Percentiles rank a stretch among this genome's conserved stretches.
Evolutionary conservation across 2,113 vertebrate genomes (phyloP).

Genomic region (Scomber japonicus): DNA sequence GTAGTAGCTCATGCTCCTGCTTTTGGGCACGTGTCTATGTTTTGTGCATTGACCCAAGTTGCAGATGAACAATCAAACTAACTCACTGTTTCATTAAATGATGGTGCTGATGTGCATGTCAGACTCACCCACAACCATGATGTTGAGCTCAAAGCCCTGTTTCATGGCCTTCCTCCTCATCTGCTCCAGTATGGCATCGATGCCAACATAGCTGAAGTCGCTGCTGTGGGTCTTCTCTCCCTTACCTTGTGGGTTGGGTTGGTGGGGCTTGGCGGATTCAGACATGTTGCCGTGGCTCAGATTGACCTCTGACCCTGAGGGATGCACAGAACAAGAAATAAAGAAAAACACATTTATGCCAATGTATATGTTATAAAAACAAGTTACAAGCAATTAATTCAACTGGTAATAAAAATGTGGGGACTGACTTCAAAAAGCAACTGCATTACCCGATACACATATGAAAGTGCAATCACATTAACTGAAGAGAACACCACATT

Average conservation of each 20-base stretch:
- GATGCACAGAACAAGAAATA: not conserved
- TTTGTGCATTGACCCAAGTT: not conserved
- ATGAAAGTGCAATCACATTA: not conserved
- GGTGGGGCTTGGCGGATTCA: constrained; percentile 86
- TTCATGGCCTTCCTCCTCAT: constrained; percentile 99
- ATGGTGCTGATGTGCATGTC: not conserved
- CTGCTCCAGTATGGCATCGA: constrained; percentile 98
- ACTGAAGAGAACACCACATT: not conserved
- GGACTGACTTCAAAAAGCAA: not conserved
- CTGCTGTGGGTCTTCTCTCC: constrained; percentile 84
- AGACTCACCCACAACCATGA: constrained; percentile 98
- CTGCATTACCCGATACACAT: not conserved
- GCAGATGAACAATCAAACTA: not conserved
- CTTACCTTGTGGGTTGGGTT: constrained; percentile 71
- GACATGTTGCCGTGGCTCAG: constrained; percentile 89
- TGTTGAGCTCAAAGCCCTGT: constrained; percentile 98
- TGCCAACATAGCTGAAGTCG: constrained; percentile 96
- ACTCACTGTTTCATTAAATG: not conserved
- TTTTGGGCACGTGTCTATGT: not conserved
- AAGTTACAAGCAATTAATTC: not conserved
- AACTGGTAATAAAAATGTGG: not conserved
- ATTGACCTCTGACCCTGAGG: constrained; percentile 84
- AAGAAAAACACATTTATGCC: not conserved
- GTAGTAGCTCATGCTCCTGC: not conserved
- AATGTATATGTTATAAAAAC: not conserved